Evolutionary conservation across 23 tunicate species (phyloP).

Genomic region (Diplosoma virens): DNA sequence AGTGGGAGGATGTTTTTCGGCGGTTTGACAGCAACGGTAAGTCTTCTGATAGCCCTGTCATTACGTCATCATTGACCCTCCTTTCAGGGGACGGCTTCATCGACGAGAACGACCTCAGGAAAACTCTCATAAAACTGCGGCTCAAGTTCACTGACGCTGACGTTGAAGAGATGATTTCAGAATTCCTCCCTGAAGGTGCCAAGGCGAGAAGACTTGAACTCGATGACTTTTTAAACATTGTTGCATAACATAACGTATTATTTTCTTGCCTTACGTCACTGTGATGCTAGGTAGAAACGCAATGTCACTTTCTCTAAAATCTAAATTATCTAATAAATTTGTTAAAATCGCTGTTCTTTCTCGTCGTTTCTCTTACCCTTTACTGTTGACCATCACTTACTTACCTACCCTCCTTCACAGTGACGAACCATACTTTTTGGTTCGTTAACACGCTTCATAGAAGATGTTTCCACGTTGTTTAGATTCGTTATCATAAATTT

Average conservation of each 20-base stretch:
- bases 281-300: too few species aligned
- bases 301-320: too few species aligned
- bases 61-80: neutral
- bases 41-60: neutral
- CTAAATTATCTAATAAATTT: too few species aligned
- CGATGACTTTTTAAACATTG: slow-evolving; percentile 68
- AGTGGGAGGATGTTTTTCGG: slow-evolving; percentile 76
- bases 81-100: slow-evolving; percentile 84
- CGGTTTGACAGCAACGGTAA: slow-evolving; percentile 83
- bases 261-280: too few species aligned
- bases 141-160: slow-evolving; percentile 93
- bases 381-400: too few species aligned
- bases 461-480: too few species aligned
- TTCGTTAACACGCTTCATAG: too few species aligned
- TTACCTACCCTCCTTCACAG: too few species aligned
- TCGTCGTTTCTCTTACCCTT: too few species aligned
- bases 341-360: too few species aligned
- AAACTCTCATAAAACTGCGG: slow-evolving; percentile 72
- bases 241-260: slow-evolving; percentile 55
- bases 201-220: slow-evolving; percentile 45
- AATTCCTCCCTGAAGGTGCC: slow-evolving; percentile 50
- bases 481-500: too few species aligned
- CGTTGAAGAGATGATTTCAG: slow-evolving; percentile 89
- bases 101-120: slow-evolving; percentile 82
- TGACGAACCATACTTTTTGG: too few species aligned